Evolutionary conservation across 2,888 invertebrate genomes (phyloP), one percentile per base, ranked within the genome.

Genomic region (Teinopalpus imperialis): DNA sequence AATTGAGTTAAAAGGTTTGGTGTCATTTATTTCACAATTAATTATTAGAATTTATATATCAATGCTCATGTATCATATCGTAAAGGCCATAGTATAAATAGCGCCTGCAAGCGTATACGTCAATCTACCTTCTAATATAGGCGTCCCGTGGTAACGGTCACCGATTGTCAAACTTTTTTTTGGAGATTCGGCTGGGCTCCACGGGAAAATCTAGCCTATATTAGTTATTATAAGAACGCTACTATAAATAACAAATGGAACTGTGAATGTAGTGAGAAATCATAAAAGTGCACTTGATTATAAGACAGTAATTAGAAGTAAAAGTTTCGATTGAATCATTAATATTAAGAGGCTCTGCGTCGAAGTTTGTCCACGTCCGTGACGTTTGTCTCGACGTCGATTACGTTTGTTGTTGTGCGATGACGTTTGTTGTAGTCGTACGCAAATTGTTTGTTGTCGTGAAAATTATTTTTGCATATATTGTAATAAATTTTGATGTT

Each of bases 241-340:
- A 61, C 59, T 57, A 58, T 26, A 45, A 59, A 63, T 53, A 74
- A 70, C 65, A 57, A 71, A 63, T 54, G 67, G 58, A 79, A 75
- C 61, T 72, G 70, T 62, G 49, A 56, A 58, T 46, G 75, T 80
- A 82, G 82, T 82, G 79, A 80, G 81, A 80, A 74, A 55, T 78
- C 71, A 76, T 78, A 70, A 86, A 40, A 85, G 86, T 86, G 86
- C 86, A 86, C 86, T 86, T 86, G 79, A 73, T 58, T 48, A 47
- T 66, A 56, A 61, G 53, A 49, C 59, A 59, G 51, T 49, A 30
- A 32, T 48, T 54, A 57, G 53, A 46, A 41, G 30, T 40, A 37
- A 50, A 35, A 21, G n/a, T 43, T 47, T 34, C 20, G 10, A 37
- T 29, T 27, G 20, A 43, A 37, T 46, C 39, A 37, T 41, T 16